Percentiles rank a stretch among this genome's conserved stretches.
These are phyloP conservation scores for Apeira syringaria DNA, from an alignment of 2,888 invertebrate species.

Conservation along the genomic window DNA sequence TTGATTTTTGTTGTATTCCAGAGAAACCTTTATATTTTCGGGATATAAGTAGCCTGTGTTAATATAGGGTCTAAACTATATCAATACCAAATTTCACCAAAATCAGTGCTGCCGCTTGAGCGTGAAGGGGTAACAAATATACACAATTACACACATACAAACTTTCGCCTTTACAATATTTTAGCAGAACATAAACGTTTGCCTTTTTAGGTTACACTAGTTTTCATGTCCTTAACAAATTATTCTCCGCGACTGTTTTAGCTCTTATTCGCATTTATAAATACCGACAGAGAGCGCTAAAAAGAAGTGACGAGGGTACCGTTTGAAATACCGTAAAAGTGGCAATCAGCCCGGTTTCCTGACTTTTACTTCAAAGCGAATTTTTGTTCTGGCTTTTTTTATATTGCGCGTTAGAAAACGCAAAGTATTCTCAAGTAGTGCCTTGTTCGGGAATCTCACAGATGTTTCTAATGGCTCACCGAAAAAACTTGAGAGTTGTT, in stretches of 20 bases:
- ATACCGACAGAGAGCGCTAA: slow-evolving; percentile 58
- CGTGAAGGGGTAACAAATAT: too few relatives aligned
- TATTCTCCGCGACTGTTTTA: slow-evolving; percentile 30
- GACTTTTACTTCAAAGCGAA: slow-evolving; percentile 65
- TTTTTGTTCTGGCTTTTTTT: slow-evolving; percentile 57
- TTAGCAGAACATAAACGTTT: too few relatives aligned
- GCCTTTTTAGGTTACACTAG: too few relatives aligned
- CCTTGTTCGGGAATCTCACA: slow-evolving; percentile 39
- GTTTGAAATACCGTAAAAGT: slow-evolving; percentile 69
- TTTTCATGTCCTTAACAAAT: too few relatives aligned
- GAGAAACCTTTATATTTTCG: too few relatives aligned
- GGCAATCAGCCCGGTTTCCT: slow-evolving; percentile 67
- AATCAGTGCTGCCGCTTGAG: too few relatives aligned
- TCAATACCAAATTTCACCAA: too few relatives aligned
- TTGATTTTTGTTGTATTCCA: too few relatives aligned
- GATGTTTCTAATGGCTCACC: slow-evolving; percentile 34
- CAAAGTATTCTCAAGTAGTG: slow-evolving; percentile 47
- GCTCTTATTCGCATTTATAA: slow-evolving; percentile 59
- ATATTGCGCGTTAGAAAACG: slow-evolving; percentile 47
- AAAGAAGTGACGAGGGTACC: slow-evolving; percentile 68
- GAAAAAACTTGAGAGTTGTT: slow-evolving; percentile 26
- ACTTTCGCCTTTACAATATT: too few relatives aligned
- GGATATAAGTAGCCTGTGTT: too few relatives aligned
- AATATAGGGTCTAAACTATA: too few relatives aligned
- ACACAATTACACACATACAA: too few relatives aligned